Percentiles rank a stretch among this genome's conserved stretches.
phyloP scores from a whole-genome alignment of 2,888 invertebrate species.

The Tineola bisselliella region DNA sequence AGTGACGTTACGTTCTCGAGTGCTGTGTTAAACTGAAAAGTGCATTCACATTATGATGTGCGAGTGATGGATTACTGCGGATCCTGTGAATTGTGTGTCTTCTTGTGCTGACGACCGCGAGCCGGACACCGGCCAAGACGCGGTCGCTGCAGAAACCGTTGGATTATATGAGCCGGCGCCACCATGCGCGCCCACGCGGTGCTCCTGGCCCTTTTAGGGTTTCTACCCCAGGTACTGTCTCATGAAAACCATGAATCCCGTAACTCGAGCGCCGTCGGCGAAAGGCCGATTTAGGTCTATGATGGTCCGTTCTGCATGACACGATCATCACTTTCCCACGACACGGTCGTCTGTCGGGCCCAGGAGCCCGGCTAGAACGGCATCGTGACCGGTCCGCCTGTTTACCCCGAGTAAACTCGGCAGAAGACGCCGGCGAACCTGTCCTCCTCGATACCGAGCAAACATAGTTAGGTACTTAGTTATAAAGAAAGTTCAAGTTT shows the following conservation, averaged over 20 bases:
- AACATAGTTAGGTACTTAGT: slow-evolving; percentile 54
- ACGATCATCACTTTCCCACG: slow-evolving; percentile 58
- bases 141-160: slow-evolving; percentile 35
- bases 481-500: slow-evolving; percentile 68
- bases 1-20: slow-evolving; percentile 7
- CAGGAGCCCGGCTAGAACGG: slow-evolving; percentile 20
- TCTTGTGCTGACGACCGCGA: slow-evolving; percentile 44
- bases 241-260: slow-evolving; percentile 23
- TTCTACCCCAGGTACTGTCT: slow-evolving; percentile 62
- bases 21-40: slow-evolving; percentile 7
- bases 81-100: slow-evolving; percentile 31
- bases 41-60: slow-evolving; percentile 28
- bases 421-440: slow-evolving; percentile 30
- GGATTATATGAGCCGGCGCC: slow-evolving; percentile 62
- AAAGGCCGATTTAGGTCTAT: slow-evolving; percentile 27
- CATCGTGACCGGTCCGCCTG: slow-evolving; percentile 58
- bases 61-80: slow-evolving; percentile 64
- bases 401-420: slow-evolving; percentile 28
- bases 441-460: slow-evolving; percentile 60
- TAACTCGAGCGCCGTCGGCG: slow-evolving; percentile 23
- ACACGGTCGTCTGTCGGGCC: slow-evolving; percentile 27
- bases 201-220: slow-evolving; percentile 66
- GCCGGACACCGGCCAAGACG: slow-evolving; percentile 34
- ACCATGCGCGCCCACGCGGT: slow-evolving; percentile 65
- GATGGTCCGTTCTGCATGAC: slow-evolving; percentile 27